Percentiles rank a stretch among this genome's conserved stretches.
phyloP scores from a whole-genome alignment of 2,888 invertebrate genomes.

The Drosophila nr. perissopoda region DNA sequence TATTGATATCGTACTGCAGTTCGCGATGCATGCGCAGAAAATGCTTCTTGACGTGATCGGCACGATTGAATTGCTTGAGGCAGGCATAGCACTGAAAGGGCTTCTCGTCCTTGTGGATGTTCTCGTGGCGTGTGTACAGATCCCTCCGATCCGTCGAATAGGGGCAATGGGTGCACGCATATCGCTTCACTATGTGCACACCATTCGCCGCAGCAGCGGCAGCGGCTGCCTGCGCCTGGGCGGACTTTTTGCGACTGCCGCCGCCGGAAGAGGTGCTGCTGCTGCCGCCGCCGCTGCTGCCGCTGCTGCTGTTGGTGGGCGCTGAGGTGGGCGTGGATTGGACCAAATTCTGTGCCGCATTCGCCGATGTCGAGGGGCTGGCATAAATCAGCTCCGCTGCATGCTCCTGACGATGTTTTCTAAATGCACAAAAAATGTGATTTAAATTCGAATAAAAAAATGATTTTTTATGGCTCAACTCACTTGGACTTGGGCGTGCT shows the following conservation, averaged over 20 bases:
- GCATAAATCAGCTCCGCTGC: conserved; percentile 79
- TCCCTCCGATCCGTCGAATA: conserved; percentile 96
- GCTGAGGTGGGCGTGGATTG: conserved; percentile 80
- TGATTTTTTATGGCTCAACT: conserved; percentile 34
- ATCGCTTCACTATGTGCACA: conserved; percentile 88
- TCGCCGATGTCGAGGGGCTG: conserved; percentile 81
- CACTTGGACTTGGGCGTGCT: conserved; percentile 82
- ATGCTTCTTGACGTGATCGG: conserved; percentile 97
- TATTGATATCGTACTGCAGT: conserved; percentile 93
- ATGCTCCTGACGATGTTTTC: conserved; percentile 83
- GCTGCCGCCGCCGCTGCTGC: conserved; percentile 67
- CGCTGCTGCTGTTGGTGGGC: conserved; percentile 56
- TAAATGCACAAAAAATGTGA: conserved; percentile 29
- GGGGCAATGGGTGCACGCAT: conserved; percentile 94
- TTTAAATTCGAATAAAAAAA: not conserved
- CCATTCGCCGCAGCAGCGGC: conserved; percentile 76
- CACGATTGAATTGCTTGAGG: conserved; percentile 96
- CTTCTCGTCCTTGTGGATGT: conserved; percentile 96
- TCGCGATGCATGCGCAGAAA: conserved; percentile 96
- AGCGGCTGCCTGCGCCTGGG: conserved; percentile 65
- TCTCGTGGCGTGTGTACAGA: conserved; percentile 95
- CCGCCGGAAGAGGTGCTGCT: conserved; percentile 51
- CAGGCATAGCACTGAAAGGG: conserved; percentile 97
- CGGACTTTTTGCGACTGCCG: conserved; percentile 75
- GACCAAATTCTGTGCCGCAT: conserved; percentile 71